Base-by-base conservation (phyloP, 2,797 vertebrate genomes). In the Phyllotis vaccarum region DNA sequence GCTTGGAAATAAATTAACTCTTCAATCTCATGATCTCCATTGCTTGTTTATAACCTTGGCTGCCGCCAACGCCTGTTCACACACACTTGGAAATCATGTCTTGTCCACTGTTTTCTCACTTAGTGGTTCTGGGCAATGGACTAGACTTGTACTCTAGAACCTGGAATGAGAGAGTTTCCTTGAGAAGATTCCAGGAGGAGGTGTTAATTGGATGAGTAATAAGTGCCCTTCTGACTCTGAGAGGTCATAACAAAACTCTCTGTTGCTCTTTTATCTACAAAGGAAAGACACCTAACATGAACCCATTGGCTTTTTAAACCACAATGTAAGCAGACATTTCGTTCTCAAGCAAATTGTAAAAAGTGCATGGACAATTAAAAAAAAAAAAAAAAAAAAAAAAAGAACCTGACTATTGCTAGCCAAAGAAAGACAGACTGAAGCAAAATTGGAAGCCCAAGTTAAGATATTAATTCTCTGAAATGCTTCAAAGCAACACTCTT, bases 111-210 rank as follows among this genome's bases (percentile, higher is more conserved):
- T 95, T 86, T 93, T 89, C 95, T 92, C 82, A 37, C 79, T 83
- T 66, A 43, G 43, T 37, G 85, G 88, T 78, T 93, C 70, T 76
- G 62, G 82, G 64, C 37, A 89, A n/a, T 52, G 78, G 49, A 49
- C 80, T 10, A 78, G 85, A 75, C 31, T 89, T 86, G 83, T 43
- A 22, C 22, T 88, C 52, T 60, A 92, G 88, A 90, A 82, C 60
- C 70, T 54, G 40, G 9, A 81, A 88, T 40, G 86, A 81, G 75
- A 60, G 37, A 54, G 46, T 68, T 93, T 90, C 87, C 92, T 86
- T 46, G 83, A 89, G 74, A 92, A 90, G 78, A 87, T 82, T 97
- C 93, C 86, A 93, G 86, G 86, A 92, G 92, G 85, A 89, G 27
- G 74, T 74, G 81, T 93, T 80, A 94, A 83, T 75, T 52, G 58